Evolutionary conservation across 2,797 vertebrate species (phyloP).

Genomic region (Notolabrus celidotus): DNA sequence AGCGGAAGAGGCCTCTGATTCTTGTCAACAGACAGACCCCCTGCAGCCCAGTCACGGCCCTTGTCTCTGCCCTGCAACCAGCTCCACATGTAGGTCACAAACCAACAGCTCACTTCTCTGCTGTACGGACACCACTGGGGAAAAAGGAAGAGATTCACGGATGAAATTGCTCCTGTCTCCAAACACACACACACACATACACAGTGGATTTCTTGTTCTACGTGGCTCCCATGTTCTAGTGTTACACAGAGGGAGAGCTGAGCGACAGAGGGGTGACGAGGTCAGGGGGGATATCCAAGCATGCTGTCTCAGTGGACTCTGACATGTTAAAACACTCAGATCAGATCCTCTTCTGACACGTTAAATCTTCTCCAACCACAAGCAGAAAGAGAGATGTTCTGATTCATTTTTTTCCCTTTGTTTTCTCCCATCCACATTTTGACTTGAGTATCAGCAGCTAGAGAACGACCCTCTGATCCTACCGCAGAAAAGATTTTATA

Average conservation of each 20-base stretch:
- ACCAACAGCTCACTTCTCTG: slow-evolving; percentile 39
- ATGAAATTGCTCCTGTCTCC: slow-evolving; percentile 49
- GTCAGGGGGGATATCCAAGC: slow-evolving; percentile 42
- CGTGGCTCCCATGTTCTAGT: slow-evolving; percentile 58
- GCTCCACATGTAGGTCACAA: slow-evolving; percentile 75
- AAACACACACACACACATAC: slow-evolving; percentile 27
- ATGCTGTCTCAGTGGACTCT: slow-evolving; percentile 56
- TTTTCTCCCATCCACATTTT: too few relatives aligned
- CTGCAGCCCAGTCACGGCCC: slow-evolving; percentile 52
- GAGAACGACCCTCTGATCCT: background rate
- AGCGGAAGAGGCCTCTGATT: slow-evolving; percentile 69
- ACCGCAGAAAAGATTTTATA: too few relatives aligned
- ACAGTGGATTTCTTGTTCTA: slow-evolving; percentile 47
- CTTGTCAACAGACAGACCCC: slow-evolving; percentile 75
- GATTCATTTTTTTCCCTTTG: too few relatives aligned
- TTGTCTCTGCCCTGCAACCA: slow-evolving; percentile 63
- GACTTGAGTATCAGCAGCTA: background rate
- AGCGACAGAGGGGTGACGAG: slow-evolving; percentile 17
- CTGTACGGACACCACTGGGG: slow-evolving; percentile 39
- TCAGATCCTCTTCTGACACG: background rate
- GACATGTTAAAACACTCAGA: slow-evolving; percentile 71
- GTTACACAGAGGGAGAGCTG: slow-evolving; percentile 56
- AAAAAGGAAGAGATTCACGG: slow-evolving; percentile 43
- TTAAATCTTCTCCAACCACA: background rate
- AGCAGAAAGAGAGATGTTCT: background rate